Evolutionary conservation across 2,113 vertebrate species (phyloP), one percentile per base, ranked within the genome.

Genomic region (Platycercus adscitus): DNA sequence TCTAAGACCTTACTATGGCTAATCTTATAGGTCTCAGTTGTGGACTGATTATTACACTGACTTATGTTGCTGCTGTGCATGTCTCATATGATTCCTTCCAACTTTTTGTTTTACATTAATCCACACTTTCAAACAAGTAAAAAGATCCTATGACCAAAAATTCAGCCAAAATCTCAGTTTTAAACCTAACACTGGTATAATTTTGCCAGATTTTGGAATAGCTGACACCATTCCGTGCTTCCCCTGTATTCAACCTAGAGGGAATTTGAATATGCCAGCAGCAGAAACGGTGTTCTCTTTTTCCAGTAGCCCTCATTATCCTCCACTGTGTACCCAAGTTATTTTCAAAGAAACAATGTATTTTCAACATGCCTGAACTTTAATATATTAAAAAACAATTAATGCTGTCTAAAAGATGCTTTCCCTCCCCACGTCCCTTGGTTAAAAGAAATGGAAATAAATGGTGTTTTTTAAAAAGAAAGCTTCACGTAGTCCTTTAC

Each of bases 51-150:
- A 25, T 75, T 11, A 10, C 9, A 13, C 10, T 58, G 24, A 24
- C 0, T 2, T 25, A 13, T 0, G 2, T 14, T 41, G n/a, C 17
- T 64, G 6, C 17, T 90, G 26, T 29, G 25, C 21, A 11, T 68
- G 20, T 79, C 31, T 75, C 14, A 0, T 5, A 5, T 1, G 2
- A 35, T 31, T 90, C 20, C 11, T 63, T 41, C 46, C 1, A 11
- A 24, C 31, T 82, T 19, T 61, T 53, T 56, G 33, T 39, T 68
- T 63, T 58, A 37, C 5, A 1, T 33, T 43, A 9, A 41, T 44
- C 18, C 71, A 18, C 18, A 64, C 33, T 72, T 46, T 56, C 53
- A 33, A 35, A 72, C 44, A 31, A 26, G 3, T 7, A n/a, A 25
- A 70, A 80, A 43, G 7, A 56, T 56, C 24, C 17, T 76, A 3